These are phyloP conservation scores for Penaeus monodon DNA, from an alignment of 2,888 invertebrate genomes.

Conservation along the genomic window DNA sequence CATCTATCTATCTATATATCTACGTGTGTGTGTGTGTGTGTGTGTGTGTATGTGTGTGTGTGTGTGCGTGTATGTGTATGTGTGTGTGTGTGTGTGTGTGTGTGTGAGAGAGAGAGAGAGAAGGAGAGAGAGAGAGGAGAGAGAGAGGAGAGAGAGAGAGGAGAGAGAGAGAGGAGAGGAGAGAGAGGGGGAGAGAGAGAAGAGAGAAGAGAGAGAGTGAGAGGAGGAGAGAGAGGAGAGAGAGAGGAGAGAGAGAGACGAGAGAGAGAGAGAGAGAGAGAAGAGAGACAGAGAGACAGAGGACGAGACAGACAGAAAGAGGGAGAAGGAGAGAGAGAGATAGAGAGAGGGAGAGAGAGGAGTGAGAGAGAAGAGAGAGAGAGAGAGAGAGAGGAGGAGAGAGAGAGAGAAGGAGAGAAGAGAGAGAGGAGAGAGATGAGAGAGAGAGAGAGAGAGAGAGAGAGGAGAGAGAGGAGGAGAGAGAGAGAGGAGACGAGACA, in stretches of 20 bases:
- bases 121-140: too few relatives aligned
- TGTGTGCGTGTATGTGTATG: too few relatives aligned
- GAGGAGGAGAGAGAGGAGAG: slow-evolving; percentile 7
- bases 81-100: too few relatives aligned
- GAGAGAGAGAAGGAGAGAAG: slow-evolving; percentile 11
- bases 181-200: background rate
- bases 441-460: background rate
- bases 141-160: too few relatives aligned
- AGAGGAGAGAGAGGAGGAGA: background rate
- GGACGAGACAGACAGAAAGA: background rate
- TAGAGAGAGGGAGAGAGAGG: too few relatives aligned
- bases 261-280: too few relatives aligned
- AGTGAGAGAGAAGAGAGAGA: too few relatives aligned
- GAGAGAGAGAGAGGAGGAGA: background rate
- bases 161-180: accelerated
- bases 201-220: background rate
- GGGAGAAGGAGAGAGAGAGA: too few relatives aligned
- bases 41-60: too few relatives aligned
- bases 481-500: slow-evolving; percentile 7
- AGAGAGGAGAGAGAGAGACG: slow-evolving; percentile 12
- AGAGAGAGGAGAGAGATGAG: background rate
- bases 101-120: too few relatives aligned
- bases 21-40: too few relatives aligned
- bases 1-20: too few relatives aligned
- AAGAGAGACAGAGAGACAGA: background rate